Conservation (phyloP, 1,140 invertebrate species). For the Drosophila orosa region DNA sequence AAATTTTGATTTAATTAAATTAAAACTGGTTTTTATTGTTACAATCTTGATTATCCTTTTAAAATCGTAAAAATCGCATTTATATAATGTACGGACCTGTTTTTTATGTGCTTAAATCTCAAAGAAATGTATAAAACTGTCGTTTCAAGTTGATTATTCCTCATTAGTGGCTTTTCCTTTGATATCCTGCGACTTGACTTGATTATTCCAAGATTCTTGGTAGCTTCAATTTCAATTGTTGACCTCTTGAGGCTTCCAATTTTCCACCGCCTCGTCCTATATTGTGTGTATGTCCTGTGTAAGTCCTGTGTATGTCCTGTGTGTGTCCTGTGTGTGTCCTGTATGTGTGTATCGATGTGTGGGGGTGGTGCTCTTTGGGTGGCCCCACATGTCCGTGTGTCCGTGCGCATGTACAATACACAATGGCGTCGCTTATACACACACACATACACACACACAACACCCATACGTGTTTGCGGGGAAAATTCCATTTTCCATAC, state of each 20-base stretch:
- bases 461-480: slow-evolving; percentile 20
- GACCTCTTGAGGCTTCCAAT: slow-evolving; percentile 24
- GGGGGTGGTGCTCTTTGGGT: slow-evolving; percentile 21
- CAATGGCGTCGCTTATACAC: slow-evolving; percentile 50
- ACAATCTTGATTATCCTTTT: not conserved
- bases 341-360: slow-evolving; percentile 31
- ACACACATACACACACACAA: slow-evolving; percentile 20
- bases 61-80: not conserved
- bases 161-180: not conserved
- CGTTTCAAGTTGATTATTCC: not conserved
- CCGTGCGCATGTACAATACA: slow-evolving; percentile 69
- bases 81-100: not conserved
- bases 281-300: not conserved
- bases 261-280: not conserved
- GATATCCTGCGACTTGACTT: not conserved
- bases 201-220: not conserved
- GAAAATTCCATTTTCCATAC: slow-evolving; percentile 80
- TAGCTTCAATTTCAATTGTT: slow-evolving; percentile 6
- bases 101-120: not conserved
- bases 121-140: not conserved
- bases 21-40: not conserved
- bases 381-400: slow-evolving; percentile 9
- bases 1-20: not conserved
- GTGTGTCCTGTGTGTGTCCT: not conserved
- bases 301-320: slow-evolving; percentile 8